Base-by-base conservation (phyloP, 92 coral and sea anemone species). In the Micromussa lordhowensis region DNA sequence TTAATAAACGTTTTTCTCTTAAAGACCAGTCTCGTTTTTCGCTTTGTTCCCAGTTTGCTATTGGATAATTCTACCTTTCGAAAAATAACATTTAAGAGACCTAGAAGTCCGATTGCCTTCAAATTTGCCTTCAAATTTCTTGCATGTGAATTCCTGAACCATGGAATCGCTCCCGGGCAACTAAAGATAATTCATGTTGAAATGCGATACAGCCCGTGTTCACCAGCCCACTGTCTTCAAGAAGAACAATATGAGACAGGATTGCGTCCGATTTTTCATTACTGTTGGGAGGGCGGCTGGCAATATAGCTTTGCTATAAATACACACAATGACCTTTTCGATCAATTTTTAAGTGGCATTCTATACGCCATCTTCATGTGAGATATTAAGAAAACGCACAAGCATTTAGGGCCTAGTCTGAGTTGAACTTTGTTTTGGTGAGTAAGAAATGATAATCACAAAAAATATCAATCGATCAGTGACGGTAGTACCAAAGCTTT, bases 161-260 rank as follows among this genome's bases (percentile, higher is more conserved):
- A 29, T 68, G 40, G 24, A 74, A 28, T 49, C 28, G 40, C 59
- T 59, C 21, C 88, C 21, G 63, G 28, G 88, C 88, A 85, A 76
- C 88, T 59, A 15, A 22, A 44, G 64, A 51, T 12, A 48, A 83
- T 58, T 30, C 81, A 48, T 18, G 28, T 68, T 44, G 48, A 31
- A 35, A 40, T 54, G 49, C 78, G 51, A 83, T 83, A 83, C 30
- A 44, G 51, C 51, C 12, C 51, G 10, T 44, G 51, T 44, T 13
- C 51, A 44, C 13, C 51, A 11, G 13, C 12, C 51, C 51, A 44
- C 51, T 44, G 51, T 44, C 51, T 44, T 44, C 51, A 44, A 44
- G 51, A 44, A 44, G 51, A 8, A 44, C 12, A 44, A 13, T 8
- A 1, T 40, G 48, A 40, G 48, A 40, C 0, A 40, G 48, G 48